Evolutionary conservation across 2,888 invertebrate genomes (phyloP).

Genomic region (Calameuta pallipes): DNA sequence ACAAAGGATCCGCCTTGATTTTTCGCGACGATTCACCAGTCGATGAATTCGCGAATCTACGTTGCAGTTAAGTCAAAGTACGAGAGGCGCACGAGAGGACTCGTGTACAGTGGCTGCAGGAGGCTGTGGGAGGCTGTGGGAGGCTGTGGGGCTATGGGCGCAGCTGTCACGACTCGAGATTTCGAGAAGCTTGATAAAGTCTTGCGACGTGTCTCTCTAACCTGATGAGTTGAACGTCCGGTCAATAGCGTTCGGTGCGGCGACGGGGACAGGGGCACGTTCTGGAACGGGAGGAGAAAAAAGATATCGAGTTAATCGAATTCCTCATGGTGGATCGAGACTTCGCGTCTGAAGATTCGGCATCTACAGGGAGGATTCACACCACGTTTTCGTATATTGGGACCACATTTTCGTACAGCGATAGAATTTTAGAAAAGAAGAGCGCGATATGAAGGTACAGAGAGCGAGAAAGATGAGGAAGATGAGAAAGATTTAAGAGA

Average conservation of each 20-base stretch:
- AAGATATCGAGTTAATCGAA: conserved; percentile 52
- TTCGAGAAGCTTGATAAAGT: conserved; percentile 38
- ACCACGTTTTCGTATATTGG: not conserved
- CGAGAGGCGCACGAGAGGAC: too few relatives aligned
- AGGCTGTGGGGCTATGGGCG: too few relatives aligned
- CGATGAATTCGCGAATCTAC: too few relatives aligned
- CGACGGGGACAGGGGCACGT: conserved; percentile 58
- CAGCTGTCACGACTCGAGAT: too few relatives aligned
- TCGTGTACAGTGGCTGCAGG: too few relatives aligned
- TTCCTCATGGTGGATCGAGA: too few relatives aligned
- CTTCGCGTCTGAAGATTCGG: too few relatives aligned
- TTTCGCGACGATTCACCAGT: too few relatives aligned
- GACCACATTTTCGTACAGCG: conserved; percentile 7
- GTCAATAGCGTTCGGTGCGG: conserved; percentile 58
- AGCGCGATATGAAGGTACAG: conserved; percentile 26
- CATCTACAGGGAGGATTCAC: too few relatives aligned
- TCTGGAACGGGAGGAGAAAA: conserved; percentile 56
- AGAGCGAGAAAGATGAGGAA: conserved; percentile 29
- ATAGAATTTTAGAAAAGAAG: not conserved
- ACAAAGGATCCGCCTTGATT: too few relatives aligned
- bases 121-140: too few relatives aligned
- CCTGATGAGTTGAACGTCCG: conserved; percentile 60
- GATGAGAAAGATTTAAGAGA: conserved; percentile 24
- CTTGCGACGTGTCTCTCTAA: conserved; percentile 54
- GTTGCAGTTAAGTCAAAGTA: too few relatives aligned